Evolutionary conservation across 2,113 vertebrate species (phyloP).

Genomic region (Trinectes maculatus): DNA sequence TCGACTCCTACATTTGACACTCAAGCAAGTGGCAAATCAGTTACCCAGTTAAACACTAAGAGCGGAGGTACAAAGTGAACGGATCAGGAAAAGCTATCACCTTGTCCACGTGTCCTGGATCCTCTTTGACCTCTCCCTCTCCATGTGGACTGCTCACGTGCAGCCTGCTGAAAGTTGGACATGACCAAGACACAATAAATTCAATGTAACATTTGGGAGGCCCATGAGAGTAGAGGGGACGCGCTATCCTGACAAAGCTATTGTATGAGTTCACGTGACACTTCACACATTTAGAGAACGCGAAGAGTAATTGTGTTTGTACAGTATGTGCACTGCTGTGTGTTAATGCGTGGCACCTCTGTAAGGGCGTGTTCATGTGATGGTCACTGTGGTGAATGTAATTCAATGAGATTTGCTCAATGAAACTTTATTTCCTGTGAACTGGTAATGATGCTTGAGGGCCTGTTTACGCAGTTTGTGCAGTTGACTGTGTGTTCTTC

Average conservation of each 20-base stretch:
- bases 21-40: constrained; percentile 11
- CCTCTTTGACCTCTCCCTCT: neutral
- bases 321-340: neutral
- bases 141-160: neutral
- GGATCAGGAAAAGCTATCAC: constrained; percentile 27
- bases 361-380: constrained; percentile 14
- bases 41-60: neutral
- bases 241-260: constrained; percentile 1
- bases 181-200: too few species aligned
- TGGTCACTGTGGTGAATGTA: constrained; percentile 39
- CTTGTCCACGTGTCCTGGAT: constrained; percentile 23
- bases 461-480: constrained; percentile 62
- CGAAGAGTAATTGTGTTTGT: neutral
- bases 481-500: constrained; percentile 36
- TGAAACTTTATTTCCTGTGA: constrained; percentile 50
- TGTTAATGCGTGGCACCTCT: constrained; percentile 9
- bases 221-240: neutral
- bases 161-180: constrained; percentile 1
- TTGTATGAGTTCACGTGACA: neutral
- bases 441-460: constrained; percentile 24
- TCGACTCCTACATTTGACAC: constrained; percentile 11
- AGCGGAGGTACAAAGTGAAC: neutral
- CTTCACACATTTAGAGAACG: too few species aligned
- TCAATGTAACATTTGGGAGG: too few species aligned
- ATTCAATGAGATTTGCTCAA: constrained; percentile 31